These are phyloP conservation scores for Hemitrygon akajei DNA, from an alignment of 2,797 vertebrate genomes.

Conservation along the genomic window DNA sequence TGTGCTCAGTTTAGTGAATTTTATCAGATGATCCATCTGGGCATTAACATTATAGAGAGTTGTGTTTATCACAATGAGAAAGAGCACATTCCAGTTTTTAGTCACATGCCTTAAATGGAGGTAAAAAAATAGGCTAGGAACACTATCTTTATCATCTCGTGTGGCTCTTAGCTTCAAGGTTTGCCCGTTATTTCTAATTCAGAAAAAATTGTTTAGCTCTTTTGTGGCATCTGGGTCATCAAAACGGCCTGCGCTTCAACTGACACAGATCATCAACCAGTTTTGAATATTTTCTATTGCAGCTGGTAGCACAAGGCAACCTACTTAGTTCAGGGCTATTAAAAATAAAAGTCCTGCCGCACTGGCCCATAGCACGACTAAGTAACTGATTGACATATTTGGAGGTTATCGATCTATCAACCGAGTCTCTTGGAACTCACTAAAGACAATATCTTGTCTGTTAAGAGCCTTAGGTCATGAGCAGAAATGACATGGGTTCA, in stretches of 20 bases:
- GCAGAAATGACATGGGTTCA: neutral
- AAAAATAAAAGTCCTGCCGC: neutral
- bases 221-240: neutral
- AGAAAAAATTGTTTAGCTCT: neutral
- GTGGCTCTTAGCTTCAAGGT: neutral
- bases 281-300: neutral
- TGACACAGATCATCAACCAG: neutral
- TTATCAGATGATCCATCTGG: too few relatives aligned
- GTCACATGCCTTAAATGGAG: too few relatives aligned
- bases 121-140: too few relatives aligned
- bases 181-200: neutral
- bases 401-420: slow-evolving; percentile 1
- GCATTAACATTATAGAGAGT: neutral
- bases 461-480: slow-evolving; percentile 31
- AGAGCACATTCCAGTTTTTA: too few relatives aligned
- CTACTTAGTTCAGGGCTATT: neutral
- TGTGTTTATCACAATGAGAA: too few relatives aligned
- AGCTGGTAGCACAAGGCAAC: neutral
- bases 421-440: neutral
- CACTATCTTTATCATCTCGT: neutral
- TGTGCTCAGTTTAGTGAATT: too few relatives aligned
- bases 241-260: neutral
- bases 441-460: slow-evolving; percentile 29
- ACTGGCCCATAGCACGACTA: neutral
- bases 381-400: slow-evolving; percentile 18